Evolutionary conservation across 2,113 vertebrate species (phyloP).

Genomic region (Ondatra zibethicus): DNA sequence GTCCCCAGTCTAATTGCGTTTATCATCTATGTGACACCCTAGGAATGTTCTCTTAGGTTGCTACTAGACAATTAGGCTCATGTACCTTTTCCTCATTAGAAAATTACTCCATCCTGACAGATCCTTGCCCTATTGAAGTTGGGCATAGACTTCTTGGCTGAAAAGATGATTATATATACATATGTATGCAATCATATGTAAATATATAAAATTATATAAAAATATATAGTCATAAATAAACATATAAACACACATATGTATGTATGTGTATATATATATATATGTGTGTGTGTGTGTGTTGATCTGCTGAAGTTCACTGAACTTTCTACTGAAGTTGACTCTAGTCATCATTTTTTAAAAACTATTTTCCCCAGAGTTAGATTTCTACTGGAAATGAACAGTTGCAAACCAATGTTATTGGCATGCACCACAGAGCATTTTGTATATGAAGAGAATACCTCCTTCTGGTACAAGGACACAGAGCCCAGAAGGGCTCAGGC

Average conservation of each 20-base stretch:
- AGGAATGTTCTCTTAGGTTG: background rate
- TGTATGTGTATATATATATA: too few relatives aligned
- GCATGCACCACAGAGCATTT: background rate
- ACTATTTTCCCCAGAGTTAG: background rate
- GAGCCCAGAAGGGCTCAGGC: background rate
- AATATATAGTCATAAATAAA: too few relatives aligned
- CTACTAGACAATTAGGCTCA: background rate
- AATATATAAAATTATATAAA: background rate
- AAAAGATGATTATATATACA: background rate
- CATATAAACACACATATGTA: too few relatives aligned
- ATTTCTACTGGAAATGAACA: conserved; percentile 45
- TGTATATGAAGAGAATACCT: background rate
- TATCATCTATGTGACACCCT: background rate
- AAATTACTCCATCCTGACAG: background rate
- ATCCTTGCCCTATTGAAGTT: background rate
- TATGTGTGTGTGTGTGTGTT: background rate
- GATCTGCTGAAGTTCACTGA: background rate
- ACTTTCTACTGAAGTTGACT: background rate
- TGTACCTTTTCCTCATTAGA: background rate
- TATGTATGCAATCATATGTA: background rate
- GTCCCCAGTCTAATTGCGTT: too few relatives aligned
- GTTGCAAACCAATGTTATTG: background rate
- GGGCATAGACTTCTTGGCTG: background rate
- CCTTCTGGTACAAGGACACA: background rate
- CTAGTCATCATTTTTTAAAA: background rate